Percentiles rank a stretch among this genome's conserved stretches.
These are phyloP conservation scores for Erannis defoliaria DNA, from an alignment of 2,888 invertebrate species.

Conservation along the genomic window DNA sequence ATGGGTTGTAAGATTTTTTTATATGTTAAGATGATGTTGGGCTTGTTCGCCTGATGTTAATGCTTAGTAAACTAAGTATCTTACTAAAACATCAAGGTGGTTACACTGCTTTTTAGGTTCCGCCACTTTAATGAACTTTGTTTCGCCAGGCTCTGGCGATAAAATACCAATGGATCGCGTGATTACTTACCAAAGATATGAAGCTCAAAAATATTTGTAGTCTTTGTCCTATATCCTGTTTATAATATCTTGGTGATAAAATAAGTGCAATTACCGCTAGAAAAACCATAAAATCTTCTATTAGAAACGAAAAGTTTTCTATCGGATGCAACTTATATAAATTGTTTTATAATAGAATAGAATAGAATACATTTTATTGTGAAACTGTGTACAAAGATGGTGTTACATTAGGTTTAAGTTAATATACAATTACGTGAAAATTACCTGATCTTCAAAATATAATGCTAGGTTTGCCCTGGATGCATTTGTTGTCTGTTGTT, in stretches of 20 bases:
- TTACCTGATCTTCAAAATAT: too few species aligned
- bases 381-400: too few species aligned
- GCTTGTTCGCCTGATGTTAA: too few species aligned
- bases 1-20: too few species aligned
- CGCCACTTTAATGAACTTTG: constrained; percentile 52
- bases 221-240: constrained; percentile 24
- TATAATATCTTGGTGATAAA: constrained; percentile 32
- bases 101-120: neutral
- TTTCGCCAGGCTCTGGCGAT: constrained; percentile 52
- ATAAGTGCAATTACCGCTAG: constrained; percentile 16
- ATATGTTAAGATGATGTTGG: too few species aligned
- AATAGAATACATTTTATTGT: too few species aligned
- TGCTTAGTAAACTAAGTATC: neutral
- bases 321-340: too few species aligned
- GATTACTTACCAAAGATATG: constrained; percentile 49
- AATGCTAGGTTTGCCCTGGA: too few species aligned
- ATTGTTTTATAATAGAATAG: too few species aligned
- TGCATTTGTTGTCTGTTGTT: too few species aligned
- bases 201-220: constrained; percentile 38
- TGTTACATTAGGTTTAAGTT: too few species aligned
- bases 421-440: too few species aligned
- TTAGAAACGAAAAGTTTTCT: neutral
- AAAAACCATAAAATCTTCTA: neutral
- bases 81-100: neutral
- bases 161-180: constrained; percentile 59